Evolutionary conservation across 2,797 vertebrate genomes (phyloP).

Genomic region (Bradypodion ventrale): DNA sequence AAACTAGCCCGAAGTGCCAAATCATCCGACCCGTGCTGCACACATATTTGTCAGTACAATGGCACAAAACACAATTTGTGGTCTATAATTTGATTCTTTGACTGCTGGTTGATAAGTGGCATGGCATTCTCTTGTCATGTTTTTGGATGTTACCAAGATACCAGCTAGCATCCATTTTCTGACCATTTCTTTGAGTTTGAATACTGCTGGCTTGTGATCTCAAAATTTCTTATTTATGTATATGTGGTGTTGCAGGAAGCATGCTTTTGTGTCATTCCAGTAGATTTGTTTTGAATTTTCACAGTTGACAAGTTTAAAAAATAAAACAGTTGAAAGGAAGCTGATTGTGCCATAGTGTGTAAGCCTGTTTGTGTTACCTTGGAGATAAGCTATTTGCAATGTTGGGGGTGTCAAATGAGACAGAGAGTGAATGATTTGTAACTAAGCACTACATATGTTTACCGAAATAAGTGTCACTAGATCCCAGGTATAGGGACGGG

Average conservation of each 20-base stretch:
- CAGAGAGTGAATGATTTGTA: not conserved
- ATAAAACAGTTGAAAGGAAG: not conserved
- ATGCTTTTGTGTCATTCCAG: not conserved
- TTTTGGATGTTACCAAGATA: not conserved
- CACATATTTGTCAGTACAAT: not conserved
- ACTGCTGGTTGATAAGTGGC: not conserved
- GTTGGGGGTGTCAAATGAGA: not conserved
- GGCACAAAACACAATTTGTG: not conserved
- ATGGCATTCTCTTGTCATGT: not conserved
- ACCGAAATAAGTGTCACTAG: not conserved
- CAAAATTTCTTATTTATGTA: not conserved
- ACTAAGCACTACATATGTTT: not conserved
- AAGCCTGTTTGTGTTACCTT: not conserved
- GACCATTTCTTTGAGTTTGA: not conserved
- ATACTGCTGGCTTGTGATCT: not conserved
- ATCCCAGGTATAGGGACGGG: not conserved
- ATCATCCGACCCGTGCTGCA: too few species aligned
- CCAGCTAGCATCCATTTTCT: not conserved
- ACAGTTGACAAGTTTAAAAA: not conserved
- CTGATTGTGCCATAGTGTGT: not conserved
- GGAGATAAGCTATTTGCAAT: not conserved
- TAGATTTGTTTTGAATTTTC: not conserved
- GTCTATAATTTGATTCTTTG: not conserved
- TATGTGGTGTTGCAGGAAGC: not conserved
- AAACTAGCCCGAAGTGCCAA: too few species aligned